Conservation (phyloP, 2,888 invertebrate genomes). For the Antitype chi region DNA sequence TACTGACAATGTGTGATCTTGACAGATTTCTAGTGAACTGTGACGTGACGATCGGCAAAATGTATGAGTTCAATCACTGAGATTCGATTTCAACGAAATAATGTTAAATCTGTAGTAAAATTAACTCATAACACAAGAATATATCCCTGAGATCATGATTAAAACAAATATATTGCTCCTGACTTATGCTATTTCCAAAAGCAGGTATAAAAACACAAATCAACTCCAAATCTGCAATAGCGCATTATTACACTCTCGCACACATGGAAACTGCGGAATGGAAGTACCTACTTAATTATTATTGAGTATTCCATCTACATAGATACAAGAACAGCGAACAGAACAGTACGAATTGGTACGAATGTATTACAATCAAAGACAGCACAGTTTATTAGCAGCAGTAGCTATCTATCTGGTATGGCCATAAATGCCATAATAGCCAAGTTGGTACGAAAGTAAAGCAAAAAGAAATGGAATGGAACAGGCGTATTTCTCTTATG, state of each 20-base stretch:
- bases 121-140: constrained; percentile 39
- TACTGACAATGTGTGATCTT: constrained; percentile 70
- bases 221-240: constrained; percentile 42
- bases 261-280: constrained; percentile 51
- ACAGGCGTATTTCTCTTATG: too few relatives aligned
- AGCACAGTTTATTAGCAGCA: background rate
- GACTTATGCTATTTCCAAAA: constrained; percentile 25
- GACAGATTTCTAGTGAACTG: constrained; percentile 72
- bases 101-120: constrained; percentile 15
- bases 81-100: constrained; percentile 53
- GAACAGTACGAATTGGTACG: background rate
- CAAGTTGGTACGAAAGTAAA: too few relatives aligned
- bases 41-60: constrained; percentile 70
- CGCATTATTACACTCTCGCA: constrained; percentile 59
- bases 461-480: too few relatives aligned
- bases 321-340: constrained; percentile 7
- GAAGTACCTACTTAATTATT: constrained; percentile 23
- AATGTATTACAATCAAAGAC: background rate
- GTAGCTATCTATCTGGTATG: too few relatives aligned
- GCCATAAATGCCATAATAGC: too few relatives aligned
- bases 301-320: constrained; percentile 13
- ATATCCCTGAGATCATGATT: constrained; percentile 50
- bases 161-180: constrained; percentile 10
- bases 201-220: constrained; percentile 57
- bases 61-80: constrained; percentile 55